Evolutionary conservation across 2,888 invertebrate genomes (phyloP).

Genomic region (Acrobasis repandana): DNA sequence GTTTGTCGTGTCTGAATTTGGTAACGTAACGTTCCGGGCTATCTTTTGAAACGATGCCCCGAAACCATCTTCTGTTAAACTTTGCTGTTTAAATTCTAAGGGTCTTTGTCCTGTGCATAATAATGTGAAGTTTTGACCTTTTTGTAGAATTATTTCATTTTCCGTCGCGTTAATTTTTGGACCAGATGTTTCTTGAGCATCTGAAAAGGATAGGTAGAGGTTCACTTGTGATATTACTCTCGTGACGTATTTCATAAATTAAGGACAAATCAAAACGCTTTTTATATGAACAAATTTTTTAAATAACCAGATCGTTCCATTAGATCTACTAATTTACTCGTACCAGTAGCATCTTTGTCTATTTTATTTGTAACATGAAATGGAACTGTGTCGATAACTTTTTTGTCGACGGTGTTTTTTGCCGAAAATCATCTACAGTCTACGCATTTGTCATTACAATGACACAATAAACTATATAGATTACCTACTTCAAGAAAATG

Average conservation of each 20-base stretch:
- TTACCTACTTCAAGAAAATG: neutral
- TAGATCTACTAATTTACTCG: no score
- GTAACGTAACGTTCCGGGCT: constrained; percentile 9
- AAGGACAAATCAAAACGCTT: no score
- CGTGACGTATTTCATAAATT: no score
- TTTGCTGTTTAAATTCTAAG: constrained; percentile 64
- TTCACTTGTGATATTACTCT: neutral
- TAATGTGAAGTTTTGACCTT: constrained; percentile 67
- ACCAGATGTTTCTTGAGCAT: constrained; percentile 55
- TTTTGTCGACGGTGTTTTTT: no score
- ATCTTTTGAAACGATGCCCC: constrained; percentile 41
- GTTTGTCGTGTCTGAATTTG: constrained; percentile 46
- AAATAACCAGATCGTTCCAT: no score
- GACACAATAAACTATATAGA: no score
- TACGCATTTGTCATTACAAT: no score
- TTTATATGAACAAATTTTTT: no score
- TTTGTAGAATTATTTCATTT: constrained; percentile 64
- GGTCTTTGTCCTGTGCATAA: constrained; percentile 57
- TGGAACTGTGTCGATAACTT: neutral
- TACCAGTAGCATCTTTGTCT: neutral
- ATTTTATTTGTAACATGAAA: neutral
- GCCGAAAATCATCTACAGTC: no score
- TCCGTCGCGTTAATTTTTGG: constrained; percentile 58
- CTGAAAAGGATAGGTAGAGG: constrained; percentile 61
- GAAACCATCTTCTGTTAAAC: constrained; percentile 56